Evolutionary conservation across 2,797 vertebrate genomes (phyloP).

Genomic region (Coregonus suidteri): DNA sequence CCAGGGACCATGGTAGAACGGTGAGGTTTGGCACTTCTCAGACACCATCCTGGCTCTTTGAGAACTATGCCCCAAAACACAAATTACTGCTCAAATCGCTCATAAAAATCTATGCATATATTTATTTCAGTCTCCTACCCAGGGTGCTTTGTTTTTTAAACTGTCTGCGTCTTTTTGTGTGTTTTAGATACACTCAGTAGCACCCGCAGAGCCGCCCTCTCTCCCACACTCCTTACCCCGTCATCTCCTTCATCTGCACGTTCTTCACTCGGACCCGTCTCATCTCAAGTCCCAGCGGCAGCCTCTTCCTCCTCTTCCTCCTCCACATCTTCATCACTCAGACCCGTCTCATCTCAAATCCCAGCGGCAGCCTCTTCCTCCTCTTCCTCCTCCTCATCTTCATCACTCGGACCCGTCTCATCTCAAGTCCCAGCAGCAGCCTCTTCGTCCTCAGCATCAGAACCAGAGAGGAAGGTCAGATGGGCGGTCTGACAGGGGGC

Average conservation of each 20-base stretch:
- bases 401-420: too few relatives aligned
- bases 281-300: constrained; percentile 29
- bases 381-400: neutral
- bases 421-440: too few relatives aligned
- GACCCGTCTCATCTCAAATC: fast-evolving
- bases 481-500: constrained; percentile 16
- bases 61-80: neutral
- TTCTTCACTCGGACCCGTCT: fast-evolving
- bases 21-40: constrained; percentile 52
- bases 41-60: neutral
- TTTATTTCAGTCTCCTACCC: neutral
- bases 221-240: constrained; percentile 13
- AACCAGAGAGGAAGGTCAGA: constrained; percentile 26
- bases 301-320: constrained; percentile 49
- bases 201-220: constrained; percentile 24
- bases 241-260: neutral
- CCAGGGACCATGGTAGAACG: constrained; percentile 32
- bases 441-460: constrained; percentile 8
- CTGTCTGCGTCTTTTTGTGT: neutral
- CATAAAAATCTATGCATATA: too few relatives aligned
- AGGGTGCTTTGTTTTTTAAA: neutral
- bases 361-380: constrained; percentile 32
- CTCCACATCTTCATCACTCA: constrained; percentile 15
- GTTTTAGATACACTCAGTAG: constrained; percentile 53
- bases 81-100: too few relatives aligned